These are phyloP conservation scores for Phymanthus crucifer DNA, from an alignment of 92 coral and sea anemone genomes.

Conservation along the genomic window DNA sequence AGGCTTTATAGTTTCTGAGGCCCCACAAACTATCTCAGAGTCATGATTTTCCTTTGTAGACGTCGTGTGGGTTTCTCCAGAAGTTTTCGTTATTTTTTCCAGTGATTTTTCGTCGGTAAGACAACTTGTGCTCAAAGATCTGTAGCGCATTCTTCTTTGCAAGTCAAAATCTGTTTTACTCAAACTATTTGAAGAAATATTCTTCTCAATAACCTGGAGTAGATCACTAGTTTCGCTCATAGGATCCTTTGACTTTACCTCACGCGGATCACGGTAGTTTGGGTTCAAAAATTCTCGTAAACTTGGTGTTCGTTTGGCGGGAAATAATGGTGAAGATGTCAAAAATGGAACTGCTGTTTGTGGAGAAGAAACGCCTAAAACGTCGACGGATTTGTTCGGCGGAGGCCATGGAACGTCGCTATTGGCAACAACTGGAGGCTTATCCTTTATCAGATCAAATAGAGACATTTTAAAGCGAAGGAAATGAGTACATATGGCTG, in stretches of 20 bases:
- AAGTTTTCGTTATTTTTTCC: not conserved
- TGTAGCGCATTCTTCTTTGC: not conserved
- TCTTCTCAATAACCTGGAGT: conserved; percentile 7
- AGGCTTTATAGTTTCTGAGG: not conserved
- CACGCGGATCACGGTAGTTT: conserved; percentile 45
- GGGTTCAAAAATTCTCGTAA: conserved; percentile 68
- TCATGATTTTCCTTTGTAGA: too few relatives aligned
- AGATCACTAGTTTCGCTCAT: conserved; percentile 17
- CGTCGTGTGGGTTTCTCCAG: not conserved
- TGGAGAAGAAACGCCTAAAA: not conserved
- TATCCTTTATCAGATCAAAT: conserved; percentile 52
- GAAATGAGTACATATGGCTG: not conserved
- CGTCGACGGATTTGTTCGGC: conserved; percentile 5
- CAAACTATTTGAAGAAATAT: not conserved
- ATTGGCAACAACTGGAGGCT: conserved; percentile 48
- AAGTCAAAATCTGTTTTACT: conserved; percentile 16
- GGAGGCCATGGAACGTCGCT: conserved; percentile 67
- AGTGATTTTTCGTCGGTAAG: not conserved
- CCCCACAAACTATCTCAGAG: too few relatives aligned
- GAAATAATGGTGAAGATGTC: conserved; percentile 44
- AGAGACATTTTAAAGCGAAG: conserved; percentile 24
- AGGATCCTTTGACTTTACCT: not conserved
- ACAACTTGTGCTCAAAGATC: not conserved
- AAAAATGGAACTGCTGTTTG: conserved; percentile 4
- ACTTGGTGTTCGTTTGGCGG: conserved; percentile 54